phyloP scores from a whole-genome alignment of 2,888 invertebrate species.

The Laothoe populi region DNA sequence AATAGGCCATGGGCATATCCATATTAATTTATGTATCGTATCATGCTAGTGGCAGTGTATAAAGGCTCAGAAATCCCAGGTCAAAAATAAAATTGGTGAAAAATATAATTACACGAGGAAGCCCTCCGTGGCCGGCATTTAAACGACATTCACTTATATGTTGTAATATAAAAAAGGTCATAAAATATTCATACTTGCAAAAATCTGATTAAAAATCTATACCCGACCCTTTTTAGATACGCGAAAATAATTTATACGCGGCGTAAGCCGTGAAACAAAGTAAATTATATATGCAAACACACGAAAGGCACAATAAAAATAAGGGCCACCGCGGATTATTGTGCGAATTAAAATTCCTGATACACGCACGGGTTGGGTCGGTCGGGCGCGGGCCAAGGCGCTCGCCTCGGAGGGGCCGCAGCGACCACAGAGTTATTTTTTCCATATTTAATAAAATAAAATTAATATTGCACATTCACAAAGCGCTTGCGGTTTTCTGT shows the following conservation, averaged over 20 bases:
- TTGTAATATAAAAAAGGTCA: conserved; percentile 5
- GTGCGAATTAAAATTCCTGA: conserved; percentile 77
- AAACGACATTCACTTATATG: not conserved
- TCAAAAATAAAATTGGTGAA: not conserved
- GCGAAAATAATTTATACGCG: conserved; percentile 35
- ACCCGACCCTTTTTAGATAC: conserved; percentile 34
- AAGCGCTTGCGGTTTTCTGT: conserved; percentile 1
- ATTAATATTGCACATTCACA: conserved; percentile 25
- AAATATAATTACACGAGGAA: not conserved
- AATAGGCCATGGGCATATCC: no score
- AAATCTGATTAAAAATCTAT: conserved; percentile 28
- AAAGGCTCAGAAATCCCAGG: no score
- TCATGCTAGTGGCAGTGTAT: no score
- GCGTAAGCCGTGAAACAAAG: conserved; percentile 52
- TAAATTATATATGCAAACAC: conserved; percentile 66
- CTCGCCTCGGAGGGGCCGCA: conserved; percentile 49
- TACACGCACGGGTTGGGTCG: conserved; percentile 60
- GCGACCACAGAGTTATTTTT: conserved; percentile 56
- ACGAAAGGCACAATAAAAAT: conserved; percentile 72
- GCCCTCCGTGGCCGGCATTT: not conserved
- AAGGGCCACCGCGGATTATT: conserved; percentile 60
- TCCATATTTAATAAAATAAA: conserved; percentile 70
- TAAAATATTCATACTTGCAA: conserved; percentile 23
- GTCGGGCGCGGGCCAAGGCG: conserved; percentile 65
- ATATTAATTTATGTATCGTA: no score